Evolutionary conservation across 2,888 invertebrate genomes (phyloP).

Genomic region (Scaptodrosophila latifasciaeformis): DNA sequence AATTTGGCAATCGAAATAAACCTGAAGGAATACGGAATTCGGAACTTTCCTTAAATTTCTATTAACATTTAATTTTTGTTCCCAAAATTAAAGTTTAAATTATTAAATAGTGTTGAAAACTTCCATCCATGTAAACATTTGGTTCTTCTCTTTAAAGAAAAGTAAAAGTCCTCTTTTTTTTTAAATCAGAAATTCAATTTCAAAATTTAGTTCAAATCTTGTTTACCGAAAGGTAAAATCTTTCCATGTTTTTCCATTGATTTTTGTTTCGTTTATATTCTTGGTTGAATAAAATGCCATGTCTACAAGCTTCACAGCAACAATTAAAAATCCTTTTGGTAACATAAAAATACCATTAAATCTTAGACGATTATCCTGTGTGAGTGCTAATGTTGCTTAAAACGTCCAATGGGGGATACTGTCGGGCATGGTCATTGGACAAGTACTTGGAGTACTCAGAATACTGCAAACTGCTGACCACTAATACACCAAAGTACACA

Average conservation of each 20-base stretch:
- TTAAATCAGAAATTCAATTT: conserved; percentile 47
- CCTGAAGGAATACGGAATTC: too few relatives aligned
- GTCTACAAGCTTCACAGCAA: conserved; percentile 23
- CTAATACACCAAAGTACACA: conserved; percentile 40
- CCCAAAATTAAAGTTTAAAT: too few relatives aligned
- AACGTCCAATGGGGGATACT: conserved; percentile 26
- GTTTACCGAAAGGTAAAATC: too few relatives aligned
- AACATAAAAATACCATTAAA: conserved; percentile 62
- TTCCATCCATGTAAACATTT: conserved; percentile 34
- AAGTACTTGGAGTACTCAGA: conserved; percentile 30
- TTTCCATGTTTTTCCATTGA: too few relatives aligned
- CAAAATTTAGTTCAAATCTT: too few relatives aligned
- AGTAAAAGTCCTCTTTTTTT: too few relatives aligned
- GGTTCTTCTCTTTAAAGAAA: too few relatives aligned
- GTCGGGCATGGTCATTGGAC: conserved; percentile 39
- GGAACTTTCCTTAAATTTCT: too few relatives aligned
- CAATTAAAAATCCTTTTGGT: conserved; percentile 64
- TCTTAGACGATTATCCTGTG: conserved; percentile 49
- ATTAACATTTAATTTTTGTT: too few relatives aligned
- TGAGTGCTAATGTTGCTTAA: conserved; percentile 7
- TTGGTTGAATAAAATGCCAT: background rate
- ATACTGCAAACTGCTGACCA: too few relatives aligned
- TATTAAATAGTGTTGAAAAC: too few relatives aligned
- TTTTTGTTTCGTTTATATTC: conserved; percentile 2
- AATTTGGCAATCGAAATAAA: too few relatives aligned